Evolutionary conservation across 2,888 invertebrate species (phyloP).

Genomic region (Dilophus febrilis): DNA sequence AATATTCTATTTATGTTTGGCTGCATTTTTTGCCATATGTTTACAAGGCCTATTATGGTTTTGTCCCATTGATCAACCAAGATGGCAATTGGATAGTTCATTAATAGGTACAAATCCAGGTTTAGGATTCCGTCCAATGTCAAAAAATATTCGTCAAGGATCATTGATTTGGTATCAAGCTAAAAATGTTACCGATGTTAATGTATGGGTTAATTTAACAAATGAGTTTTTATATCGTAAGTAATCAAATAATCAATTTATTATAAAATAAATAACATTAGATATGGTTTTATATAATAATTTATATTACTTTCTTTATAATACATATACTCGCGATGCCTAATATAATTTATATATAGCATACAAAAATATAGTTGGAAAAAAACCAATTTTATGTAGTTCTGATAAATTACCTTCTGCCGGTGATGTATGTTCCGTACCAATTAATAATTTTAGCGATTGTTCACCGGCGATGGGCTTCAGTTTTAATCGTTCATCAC

Average conservation of each 20-base stretch:
- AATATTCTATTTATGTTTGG: conserved; percentile 71
- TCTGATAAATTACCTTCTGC: conserved; percentile 29
- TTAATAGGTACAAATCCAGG: conserved; percentile 36
- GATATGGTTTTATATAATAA: neutral
- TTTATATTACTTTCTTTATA: conserved; percentile 1
- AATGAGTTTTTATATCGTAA: conserved; percentile 41
- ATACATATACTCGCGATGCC: neutral
- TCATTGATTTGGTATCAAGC: conserved; percentile 42
- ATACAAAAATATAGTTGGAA: conserved; percentile 31
- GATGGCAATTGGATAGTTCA: conserved; percentile 47
- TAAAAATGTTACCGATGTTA: conserved; percentile 32
- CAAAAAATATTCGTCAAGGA: conserved; percentile 35
- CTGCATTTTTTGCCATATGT: conserved; percentile 70
- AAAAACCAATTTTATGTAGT: conserved; percentile 37
- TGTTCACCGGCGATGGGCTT: conserved; percentile 38
- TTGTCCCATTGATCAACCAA: conserved; percentile 50
- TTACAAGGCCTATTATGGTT: conserved; percentile 64
- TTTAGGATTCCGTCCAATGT: conserved; percentile 45
- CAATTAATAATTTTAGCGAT: conserved; percentile 29
- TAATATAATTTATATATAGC: conserved; percentile 16
- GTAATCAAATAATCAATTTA: conserved; percentile 14
- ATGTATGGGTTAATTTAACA: conserved; percentile 36
- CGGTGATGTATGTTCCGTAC: conserved; percentile 38
- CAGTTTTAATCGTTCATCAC: conserved; percentile 55
- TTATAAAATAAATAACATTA: conserved; percentile 1